A percentile compares a stretch with the other conserved stretches of the same genome.
Conservation (phyloP, 2,797 vertebrate genomes). For the Parauchenoglanis punctatus region DNA sequence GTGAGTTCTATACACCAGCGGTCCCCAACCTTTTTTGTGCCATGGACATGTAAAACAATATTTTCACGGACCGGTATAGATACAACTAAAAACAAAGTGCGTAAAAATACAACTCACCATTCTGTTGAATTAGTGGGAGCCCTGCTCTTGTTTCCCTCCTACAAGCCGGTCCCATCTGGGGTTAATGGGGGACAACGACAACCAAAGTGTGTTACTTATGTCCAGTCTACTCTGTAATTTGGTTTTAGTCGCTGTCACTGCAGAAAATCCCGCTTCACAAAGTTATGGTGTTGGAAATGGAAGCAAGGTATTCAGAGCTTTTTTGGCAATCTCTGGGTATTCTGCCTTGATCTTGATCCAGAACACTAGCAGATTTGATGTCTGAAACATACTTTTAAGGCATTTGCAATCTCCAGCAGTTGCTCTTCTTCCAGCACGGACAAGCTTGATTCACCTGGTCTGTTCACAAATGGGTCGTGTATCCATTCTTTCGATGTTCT, state of each 20-base stretch:
- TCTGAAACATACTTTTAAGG: not conserved
- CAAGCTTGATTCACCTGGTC: not conserved
- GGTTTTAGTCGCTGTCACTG: no score
- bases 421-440: not conserved
- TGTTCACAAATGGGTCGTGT: not conserved
- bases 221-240: not conserved
- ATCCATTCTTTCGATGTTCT: not conserved
- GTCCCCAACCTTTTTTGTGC: no score
- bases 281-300: not conserved
- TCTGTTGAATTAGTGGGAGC: conserved; percentile 30
- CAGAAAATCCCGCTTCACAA: not conserved
- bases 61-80: no score
- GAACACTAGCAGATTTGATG: no score
- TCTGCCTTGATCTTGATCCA: no score
- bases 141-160: conserved; percentile 25
- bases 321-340: not conserved
- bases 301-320: not conserved
- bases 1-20: no score
- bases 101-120: conserved; percentile 6
- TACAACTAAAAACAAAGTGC: no score
- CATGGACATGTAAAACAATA: no score
- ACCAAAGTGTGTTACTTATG: not conserved
- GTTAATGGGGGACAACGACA: not conserved
- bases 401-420: not conserved
- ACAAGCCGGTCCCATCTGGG: conserved; percentile 17